Percentiles rank a stretch among this genome's conserved stretches.
These are phyloP conservation scores for Heliconius aoede DNA, from an alignment of 2,888 invertebrate species.

Conservation along the genomic window DNA sequence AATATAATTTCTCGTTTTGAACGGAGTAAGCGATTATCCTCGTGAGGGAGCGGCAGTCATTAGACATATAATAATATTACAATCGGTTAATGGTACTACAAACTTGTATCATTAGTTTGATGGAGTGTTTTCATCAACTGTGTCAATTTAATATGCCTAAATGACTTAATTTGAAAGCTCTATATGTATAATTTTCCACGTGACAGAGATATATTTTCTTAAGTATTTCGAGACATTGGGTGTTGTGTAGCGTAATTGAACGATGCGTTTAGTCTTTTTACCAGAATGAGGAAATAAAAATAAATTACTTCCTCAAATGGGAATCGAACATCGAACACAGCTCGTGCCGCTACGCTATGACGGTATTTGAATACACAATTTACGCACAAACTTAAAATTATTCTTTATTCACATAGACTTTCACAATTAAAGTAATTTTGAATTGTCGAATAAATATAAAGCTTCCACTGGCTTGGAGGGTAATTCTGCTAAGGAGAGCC, in stretches of 20 bases:
- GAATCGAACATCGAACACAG: no score
- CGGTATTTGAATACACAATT: no score
- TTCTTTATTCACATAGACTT: no score
- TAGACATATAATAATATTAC: slow-evolving; percentile 8
- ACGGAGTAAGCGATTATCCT: slow-evolving; percentile 2
- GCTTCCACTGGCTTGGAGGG: no score
- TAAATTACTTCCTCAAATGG: not conserved
- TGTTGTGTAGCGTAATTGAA: not conserved
- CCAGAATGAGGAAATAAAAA: not conserved
- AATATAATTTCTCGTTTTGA: not conserved
- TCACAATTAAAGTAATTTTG: no score
- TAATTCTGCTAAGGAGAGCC: no score
- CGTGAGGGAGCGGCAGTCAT: slow-evolving; percentile 30
- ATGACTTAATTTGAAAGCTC: slow-evolving; percentile 9
- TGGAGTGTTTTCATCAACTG: slow-evolving; percentile 15
- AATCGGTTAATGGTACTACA: slow-evolving; percentile 2
- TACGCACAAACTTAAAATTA: no score
- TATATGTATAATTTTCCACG: not conserved
- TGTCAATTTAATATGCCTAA: slow-evolving; percentile 23
- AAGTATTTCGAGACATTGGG: not conserved
- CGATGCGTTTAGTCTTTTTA: not conserved
- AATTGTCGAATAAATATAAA: no score
- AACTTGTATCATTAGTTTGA: slow-evolving; percentile 8
- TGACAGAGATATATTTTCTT: no score
- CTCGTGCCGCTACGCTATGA: no score